phyloP scores from a whole-genome alignment of 2,113 vertebrate species.

The Oenanthe oenanthe region DNA sequence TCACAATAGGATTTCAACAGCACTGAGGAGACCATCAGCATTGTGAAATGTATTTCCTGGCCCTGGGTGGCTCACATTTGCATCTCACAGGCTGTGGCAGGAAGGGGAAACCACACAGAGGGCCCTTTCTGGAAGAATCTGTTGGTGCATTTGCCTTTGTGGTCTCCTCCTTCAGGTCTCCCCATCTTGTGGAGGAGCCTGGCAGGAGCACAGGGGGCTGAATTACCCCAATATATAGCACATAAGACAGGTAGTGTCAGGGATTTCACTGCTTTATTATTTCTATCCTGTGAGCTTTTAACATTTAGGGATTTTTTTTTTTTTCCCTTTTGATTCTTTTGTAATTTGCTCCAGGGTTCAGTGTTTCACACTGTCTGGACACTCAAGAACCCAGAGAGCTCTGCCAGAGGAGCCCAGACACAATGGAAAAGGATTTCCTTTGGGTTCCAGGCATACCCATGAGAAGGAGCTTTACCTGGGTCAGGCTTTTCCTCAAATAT shows the following conservation, averaged over 20 bases:
- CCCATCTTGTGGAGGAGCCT: not conserved
- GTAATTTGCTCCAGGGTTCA: not conserved
- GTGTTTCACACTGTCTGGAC: not conserved
- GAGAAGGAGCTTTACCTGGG: constrained; percentile 30
- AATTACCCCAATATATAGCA: accelerated
- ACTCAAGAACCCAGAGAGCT: not conserved
- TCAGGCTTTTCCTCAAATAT: constrained; percentile 16
- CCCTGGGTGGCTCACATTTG: constrained; percentile 4
- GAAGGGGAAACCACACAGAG: not conserved
- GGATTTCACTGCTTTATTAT: not conserved
- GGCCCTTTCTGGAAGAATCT: not conserved
- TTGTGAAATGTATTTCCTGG: not conserved
- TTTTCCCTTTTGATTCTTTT: not conserved
- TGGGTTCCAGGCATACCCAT: not conserved
- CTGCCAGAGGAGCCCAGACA: not conserved
- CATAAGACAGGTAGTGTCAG: not conserved
- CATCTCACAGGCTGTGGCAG: not conserved
- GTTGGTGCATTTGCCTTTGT: not conserved
- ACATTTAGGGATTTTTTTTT: not conserved
- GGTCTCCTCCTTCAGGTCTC: not conserved
- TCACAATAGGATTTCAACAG: constrained; percentile 15
- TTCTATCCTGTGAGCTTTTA: not conserved
- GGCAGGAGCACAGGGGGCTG: not conserved
- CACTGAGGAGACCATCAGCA: not conserved
- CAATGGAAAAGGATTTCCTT: not conserved